Evolutionary conservation across 2,888 invertebrate species (phyloP).

Genomic region (Daptonema setosum): DNA sequence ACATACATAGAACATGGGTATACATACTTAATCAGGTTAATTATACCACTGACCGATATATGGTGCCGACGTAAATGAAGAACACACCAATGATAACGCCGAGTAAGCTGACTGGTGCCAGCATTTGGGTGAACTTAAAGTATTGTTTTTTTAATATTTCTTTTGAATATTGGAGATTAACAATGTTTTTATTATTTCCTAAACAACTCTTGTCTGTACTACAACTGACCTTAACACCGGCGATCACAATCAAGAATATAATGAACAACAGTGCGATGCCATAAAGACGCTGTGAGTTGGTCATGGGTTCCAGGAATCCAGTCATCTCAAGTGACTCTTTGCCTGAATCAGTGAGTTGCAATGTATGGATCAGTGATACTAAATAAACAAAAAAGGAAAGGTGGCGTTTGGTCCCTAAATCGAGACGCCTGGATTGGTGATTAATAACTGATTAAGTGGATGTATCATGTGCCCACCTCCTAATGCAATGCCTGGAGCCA

Average conservation of each 20-base stretch:
- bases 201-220: too few species aligned
- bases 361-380: too few species aligned
- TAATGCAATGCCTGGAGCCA: neutral
- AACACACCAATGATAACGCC: conserved; percentile 87
- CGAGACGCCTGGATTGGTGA: too few species aligned
- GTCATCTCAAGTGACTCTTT: conserved; percentile 18
- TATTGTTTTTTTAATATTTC: neutral
- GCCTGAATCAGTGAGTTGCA: conserved; percentile 8
- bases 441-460: too few species aligned
- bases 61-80: conserved; percentile 84
- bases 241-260: conserved; percentile 57
- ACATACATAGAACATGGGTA: too few species aligned
- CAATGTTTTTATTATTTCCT: too few species aligned
- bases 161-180: too few species aligned
- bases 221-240: conserved; percentile 45
- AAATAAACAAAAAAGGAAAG: too few species aligned
- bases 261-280: conserved; percentile 62
- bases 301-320: conserved; percentile 39
- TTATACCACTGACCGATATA: conserved; percentile 50
- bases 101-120: conserved; percentile 80
- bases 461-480: neutral
- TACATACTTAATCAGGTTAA: too few species aligned
- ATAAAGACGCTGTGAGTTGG: conserved; percentile 89
- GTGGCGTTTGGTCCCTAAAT: too few species aligned
- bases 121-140: conserved; percentile 94